Evolutionary conservation across 2,113 vertebrate genomes (phyloP), one percentile per base, ranked within the genome.

Genomic region (Todiramphus saurophagus): DNA sequence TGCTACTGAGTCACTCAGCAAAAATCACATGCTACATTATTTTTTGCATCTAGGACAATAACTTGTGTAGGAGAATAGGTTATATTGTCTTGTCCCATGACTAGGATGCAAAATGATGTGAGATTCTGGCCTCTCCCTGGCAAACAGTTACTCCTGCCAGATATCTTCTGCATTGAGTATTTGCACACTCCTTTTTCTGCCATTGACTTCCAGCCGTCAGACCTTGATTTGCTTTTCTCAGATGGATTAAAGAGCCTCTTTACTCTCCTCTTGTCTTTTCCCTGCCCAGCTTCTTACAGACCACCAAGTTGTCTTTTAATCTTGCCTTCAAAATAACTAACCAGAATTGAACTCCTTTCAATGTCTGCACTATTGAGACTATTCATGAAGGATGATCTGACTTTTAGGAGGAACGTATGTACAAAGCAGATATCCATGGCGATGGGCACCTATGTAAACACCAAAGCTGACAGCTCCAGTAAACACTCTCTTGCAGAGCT

Each of bases 221-320:
- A 68, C 55, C 41, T 88, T 1, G 2, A 69, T 95, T 96, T 94
- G 55, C 75, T 95, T 93, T 96, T 95, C 92, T 93, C 90, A 96
- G 82, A 67, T 76, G 78, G 56, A 87, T 95, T 91, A 91, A 95
- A 97, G 75, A 88, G 64, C 63, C 51, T 90, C 9, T 4, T 92
- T 85, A 89, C 84, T 91, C 72, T 83, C 53, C 30, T 70, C 60
- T 85, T 85, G 75, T 66, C 82, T 93, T 91, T 74, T 93, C 85
- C 50, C 30, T 87, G 55, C 67, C 63, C 20, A 16, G 50, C 70
- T 96, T 94, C 63, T 93, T 96, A 77, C 3, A 5, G 94, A 96
- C 87, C 94, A 96, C 95, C 87, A 95, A 87, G 50, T 11, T 88
- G 78, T 90, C 91, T 93, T 87, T 96, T 95, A 90, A 96, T 94